Evolutionary conservation across 2,113 vertebrate species (phyloP), one percentile per base, ranked within the genome.

Genomic region (Prunella fulvescens): DNA sequence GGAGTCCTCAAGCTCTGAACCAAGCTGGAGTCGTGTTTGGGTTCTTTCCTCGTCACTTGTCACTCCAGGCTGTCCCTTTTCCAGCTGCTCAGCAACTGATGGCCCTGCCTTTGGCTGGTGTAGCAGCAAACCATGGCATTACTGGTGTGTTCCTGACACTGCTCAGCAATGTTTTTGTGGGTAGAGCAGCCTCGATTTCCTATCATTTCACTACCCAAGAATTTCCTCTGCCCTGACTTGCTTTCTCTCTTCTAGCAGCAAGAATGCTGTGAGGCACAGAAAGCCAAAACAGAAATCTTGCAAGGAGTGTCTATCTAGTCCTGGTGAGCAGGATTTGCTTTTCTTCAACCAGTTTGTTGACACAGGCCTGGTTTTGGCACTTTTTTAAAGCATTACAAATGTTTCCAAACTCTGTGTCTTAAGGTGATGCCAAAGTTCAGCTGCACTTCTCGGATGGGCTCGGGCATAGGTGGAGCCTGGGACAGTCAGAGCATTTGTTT

Each of bases 191-290:
- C 76, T 94, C 31, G 12, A 47, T 82, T 94, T 93, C 82, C 92
- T 88, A 47, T 83, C 74, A 9, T 93, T 94, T 95, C 93, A 95
- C 93, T 80, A 44, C 85, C 64, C 53, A 96, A 95, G 94, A 93
- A 96, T 96, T 96, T 96, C 96, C 93, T 96, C 88, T 80, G 94
- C 79, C 18, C 88, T 19, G 70, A 51, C 86, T 92, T 70, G 79
- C 71, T 83, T 79, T 50, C 35, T 67, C 6, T 31, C 69, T 42
- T 71, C 60, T 33, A 78, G 39, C 12, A 84, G 72, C 60, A 86
- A 70, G 91, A 97, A 97, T 71, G 83, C 69, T 92, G 3, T 29
- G 57, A 92, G 48, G 37, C 65, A 33, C 62, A 62, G 66, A 73
- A 87, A 86, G 86, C 71, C 85, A 82, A 90, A 80, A 47, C 35